Evolutionary conservation across 2,797 vertebrate genomes (phyloP).

Genomic region (Lindbergichthys nudifrons): DNA sequence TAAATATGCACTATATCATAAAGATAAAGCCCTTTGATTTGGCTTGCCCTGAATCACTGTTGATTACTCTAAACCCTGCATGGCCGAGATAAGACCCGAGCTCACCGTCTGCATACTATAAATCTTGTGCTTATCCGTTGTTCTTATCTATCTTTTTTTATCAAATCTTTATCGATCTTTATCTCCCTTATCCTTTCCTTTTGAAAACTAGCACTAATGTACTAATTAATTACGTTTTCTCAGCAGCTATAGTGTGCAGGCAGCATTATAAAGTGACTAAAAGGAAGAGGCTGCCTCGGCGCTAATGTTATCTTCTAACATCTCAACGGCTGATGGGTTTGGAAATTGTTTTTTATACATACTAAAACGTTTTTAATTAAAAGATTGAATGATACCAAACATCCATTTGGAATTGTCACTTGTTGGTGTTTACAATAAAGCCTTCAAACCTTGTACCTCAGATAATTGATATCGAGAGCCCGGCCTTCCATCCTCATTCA

Average conservation of each 20-base stretch:
- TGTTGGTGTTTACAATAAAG: neutral
- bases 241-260: conserved; percentile 24
- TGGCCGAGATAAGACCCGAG: conserved; percentile 54
- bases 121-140: conserved; percentile 64
- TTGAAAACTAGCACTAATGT: conserved; percentile 52
- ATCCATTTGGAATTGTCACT: conserved; percentile 4
- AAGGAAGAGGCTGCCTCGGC: conserved; percentile 14
- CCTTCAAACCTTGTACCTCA: conserved; percentile 2
- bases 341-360: conserved; percentile 39
- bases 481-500: neutral
- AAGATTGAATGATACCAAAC: conserved; percentile 37
- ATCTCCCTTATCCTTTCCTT: conserved; percentile 51
- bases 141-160: conserved; percentile 57
- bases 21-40: conserved; percentile 61
- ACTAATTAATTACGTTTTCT: conserved; percentile 67
- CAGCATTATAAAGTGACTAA: conserved; percentile 24
- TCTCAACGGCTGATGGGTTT: conserved; percentile 29
- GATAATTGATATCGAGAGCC: neutral
- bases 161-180: conserved; percentile 39
- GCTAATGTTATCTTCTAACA: conserved; percentile 43
- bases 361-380: conserved; percentile 56
- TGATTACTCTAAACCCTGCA: conserved; percentile 57
- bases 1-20: conserved; percentile 60
- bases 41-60: conserved; percentile 45
- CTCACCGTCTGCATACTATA: conserved; percentile 47